Evolutionary conservation across 2,797 vertebrate species (phyloP).

Genomic region (Silurus aristotelis): DNA sequence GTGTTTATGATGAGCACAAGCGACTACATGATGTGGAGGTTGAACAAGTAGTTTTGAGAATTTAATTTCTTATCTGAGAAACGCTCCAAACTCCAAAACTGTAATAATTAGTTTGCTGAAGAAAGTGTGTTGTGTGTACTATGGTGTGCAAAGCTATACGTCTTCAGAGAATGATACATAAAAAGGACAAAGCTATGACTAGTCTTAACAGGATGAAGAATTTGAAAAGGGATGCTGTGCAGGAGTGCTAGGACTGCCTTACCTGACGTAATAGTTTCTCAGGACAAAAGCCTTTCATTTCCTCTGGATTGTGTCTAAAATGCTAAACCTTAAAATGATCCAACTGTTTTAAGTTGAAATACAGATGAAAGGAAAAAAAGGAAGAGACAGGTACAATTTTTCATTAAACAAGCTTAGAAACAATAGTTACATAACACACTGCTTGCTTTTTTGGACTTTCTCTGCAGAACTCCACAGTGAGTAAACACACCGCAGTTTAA

Average conservation of each 20-base stretch:
- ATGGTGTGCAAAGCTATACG: neutral
- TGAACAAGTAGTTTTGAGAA: too few relatives aligned
- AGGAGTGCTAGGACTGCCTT: constrained; percentile 62
- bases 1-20: too few relatives aligned
- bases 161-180: constrained; percentile 59
- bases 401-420: constrained; percentile 10
- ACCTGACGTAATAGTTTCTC: constrained; percentile 62
- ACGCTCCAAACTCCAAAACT: too few relatives aligned
- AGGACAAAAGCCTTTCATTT: constrained; percentile 33
- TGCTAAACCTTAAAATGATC: neutral
- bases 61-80: too few relatives aligned
- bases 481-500: neutral
- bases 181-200: constrained; percentile 51
- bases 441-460: neutral
- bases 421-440: neutral
- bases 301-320: neutral
- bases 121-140: constrained; percentile 42
- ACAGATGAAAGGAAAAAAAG: neutral
- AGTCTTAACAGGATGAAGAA: constrained; percentile 71
- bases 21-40: too few relatives aligned
- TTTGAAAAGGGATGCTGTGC: constrained; percentile 59
- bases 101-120: neutral
- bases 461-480: neutral
- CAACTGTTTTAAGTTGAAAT: neutral
- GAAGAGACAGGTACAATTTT: constrained; percentile 5